Conservation (phyloP, 2,797 vertebrate genomes). For the Lepidocolaptes lacrymiger region DNA sequence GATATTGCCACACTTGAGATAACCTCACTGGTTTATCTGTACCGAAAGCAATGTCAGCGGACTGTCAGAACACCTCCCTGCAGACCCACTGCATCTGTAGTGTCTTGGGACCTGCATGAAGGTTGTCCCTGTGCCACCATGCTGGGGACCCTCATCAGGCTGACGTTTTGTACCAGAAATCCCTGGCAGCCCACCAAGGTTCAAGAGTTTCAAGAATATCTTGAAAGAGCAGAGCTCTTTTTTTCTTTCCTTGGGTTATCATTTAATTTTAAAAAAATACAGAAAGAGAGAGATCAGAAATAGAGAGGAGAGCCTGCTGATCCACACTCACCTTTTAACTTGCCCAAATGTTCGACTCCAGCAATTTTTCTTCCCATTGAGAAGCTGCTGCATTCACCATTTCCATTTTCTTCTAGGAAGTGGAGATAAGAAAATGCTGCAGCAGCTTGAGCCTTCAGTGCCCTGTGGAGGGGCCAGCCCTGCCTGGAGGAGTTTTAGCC, state of each 20-base stretch:
- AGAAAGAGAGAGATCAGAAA: fast-evolving
- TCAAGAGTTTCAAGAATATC: fast-evolving
- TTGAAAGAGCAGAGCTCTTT: fast-evolving
- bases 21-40: neutral
- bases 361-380: neutral
- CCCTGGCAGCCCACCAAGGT: neutral
- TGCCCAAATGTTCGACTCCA: neutral
- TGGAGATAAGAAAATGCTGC: neutral
- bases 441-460: fast-evolving
- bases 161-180: neutral
- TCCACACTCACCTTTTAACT: neutral
- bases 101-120: fast-evolving
- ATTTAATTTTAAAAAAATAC: neutral
- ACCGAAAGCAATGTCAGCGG: neutral
- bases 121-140: neutral
- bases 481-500: neutral
- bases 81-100: fast-evolving
- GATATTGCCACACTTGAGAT: constrained; percentile 58
- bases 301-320: neutral
- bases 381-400: neutral
- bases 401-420: neutral
- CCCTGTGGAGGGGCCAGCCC: neutral
- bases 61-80: neutral
- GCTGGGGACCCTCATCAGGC: neutral
- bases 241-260: too few relatives aligned